Conservation (phyloP, 2,797 vertebrate genomes). For the Scolopax rusticola region DNA sequence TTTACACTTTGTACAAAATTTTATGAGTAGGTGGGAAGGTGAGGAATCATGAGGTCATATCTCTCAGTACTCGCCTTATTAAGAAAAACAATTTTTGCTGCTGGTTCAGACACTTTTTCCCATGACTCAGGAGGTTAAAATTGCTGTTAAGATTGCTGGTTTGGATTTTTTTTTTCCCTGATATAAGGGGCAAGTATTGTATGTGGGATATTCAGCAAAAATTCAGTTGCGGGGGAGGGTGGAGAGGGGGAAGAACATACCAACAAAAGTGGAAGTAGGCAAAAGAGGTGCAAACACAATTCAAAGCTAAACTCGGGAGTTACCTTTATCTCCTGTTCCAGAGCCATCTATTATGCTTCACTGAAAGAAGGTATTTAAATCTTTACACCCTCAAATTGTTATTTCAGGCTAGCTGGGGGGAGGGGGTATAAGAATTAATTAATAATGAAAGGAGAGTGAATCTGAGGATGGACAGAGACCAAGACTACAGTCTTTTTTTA, state of each 20-base stretch:
- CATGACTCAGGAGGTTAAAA: slow-evolving; percentile 48
- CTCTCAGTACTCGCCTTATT: not conserved
- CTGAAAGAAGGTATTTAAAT: slow-evolving; percentile 35
- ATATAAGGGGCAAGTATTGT: not conserved
- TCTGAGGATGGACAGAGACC: not conserved
- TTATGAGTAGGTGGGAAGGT: not conserved
- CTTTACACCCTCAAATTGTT: not conserved
- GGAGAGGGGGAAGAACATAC: not conserved
- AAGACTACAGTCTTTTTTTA: not conserved
- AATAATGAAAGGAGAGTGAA: slow-evolving; percentile 7
- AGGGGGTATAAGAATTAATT: not conserved
- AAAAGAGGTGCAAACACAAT: not conserved
- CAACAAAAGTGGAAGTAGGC: not conserved
- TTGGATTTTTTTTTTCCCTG: not conserved
- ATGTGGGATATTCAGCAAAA: slow-evolving; percentile 42
- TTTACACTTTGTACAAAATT: not conserved
- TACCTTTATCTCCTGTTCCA: not conserved
- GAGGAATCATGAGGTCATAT: not conserved
- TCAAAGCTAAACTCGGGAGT: not conserved
- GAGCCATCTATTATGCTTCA: not conserved
- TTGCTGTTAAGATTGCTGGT: slow-evolving; percentile 17
- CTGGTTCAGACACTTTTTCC: not conserved
- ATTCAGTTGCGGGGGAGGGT: not conserved
- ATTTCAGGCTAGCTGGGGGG: not conserved
- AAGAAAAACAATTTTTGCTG: slow-evolving; percentile 7